Evolutionary conservation across 2,797 vertebrate species (phyloP), one percentile per base, ranked within the genome.

Genomic region (Pangasius larnaudii): DNA sequence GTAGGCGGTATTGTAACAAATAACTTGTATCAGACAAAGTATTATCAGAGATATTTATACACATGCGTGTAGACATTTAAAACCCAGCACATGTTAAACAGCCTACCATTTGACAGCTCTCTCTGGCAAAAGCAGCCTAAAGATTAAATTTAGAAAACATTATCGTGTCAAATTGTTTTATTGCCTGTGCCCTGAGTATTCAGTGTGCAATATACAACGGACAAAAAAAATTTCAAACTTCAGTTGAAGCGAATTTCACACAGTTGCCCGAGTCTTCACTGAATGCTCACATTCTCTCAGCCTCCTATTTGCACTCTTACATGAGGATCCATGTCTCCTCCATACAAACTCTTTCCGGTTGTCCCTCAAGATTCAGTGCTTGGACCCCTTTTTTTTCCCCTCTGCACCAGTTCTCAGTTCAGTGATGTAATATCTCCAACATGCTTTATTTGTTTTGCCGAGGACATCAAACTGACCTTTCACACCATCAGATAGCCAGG

Each of bases 391-490:
- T 39, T 39, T 22, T 49, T 63, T 82, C 49, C 59, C 22, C 27
- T 19, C 27, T 63, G 39, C 24, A 2, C 0, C 58, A 63, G 53
- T 24, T 51, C 27, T 53, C 27, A 42, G 39, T 42, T 46, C 72
- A n/a, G 49, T 13, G n/a, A 78, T 53, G 27, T 30, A 61, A 39
- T 5, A 67, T 53, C 46, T 36, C 65, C 46, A 69, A 24, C 63
- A 69, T 8, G 16, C 30, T 69, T 65, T 67, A 49, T 51, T 51
- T 53, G 18, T 39, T 84, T 84, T 53, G 27, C 24, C 0, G 61
- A 84, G 81, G 63, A 65, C 82, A 49, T 53, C 63, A 36, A 30
- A 58, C 63, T 49, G 82, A 84, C 82, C 49, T 84, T 53, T 84
- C 16, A 84, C 61, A 51, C 42, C 61, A 67, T 53, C 61, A 11